These are phyloP conservation scores for Odontesthes bonariensis DNA, from an alignment of 2,113 vertebrate species.

Conservation along the genomic window DNA sequence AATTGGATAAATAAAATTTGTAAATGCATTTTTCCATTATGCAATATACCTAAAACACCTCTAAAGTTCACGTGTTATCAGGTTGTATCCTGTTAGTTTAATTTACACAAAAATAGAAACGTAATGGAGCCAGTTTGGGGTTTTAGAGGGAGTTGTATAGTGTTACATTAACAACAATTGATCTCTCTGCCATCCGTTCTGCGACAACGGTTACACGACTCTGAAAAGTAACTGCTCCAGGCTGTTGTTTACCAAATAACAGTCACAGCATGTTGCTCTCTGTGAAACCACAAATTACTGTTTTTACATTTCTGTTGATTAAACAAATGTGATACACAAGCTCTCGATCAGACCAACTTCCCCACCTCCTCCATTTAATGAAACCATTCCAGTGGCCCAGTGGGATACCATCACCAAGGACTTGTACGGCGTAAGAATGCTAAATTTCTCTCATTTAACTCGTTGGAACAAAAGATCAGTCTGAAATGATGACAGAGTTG, in stretches of 20 bases:
- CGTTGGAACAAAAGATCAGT: background rate
- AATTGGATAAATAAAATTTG: no score
- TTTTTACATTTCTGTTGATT: conserved; percentile 10
- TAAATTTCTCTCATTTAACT: background rate
- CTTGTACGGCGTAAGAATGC: background rate
- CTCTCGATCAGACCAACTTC: background rate
- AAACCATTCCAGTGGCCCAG: conserved; percentile 2
- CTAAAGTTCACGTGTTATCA: no score
- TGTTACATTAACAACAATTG: background rate
- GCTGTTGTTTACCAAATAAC: conserved; percentile 1
- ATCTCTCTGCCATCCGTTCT: background rate
- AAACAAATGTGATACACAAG: background rate
- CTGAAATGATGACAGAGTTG: background rate
- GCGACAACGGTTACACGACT: background rate
- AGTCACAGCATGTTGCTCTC: background rate
- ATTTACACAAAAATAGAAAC: no score
- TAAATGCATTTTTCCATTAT: no score
- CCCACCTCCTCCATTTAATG: background rate
- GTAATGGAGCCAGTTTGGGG: no score
- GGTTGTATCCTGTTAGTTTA: no score
- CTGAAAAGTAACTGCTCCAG: background rate
- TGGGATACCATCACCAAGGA: background rate
- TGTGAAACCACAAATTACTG: background rate
- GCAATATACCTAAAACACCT: no score
- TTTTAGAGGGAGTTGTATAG: background rate